Percentiles rank a stretch among this genome's conserved stretches.
phyloP scores from a whole-genome alignment of 2,113 vertebrate species.

The Osmerus eperlanus region DNA sequence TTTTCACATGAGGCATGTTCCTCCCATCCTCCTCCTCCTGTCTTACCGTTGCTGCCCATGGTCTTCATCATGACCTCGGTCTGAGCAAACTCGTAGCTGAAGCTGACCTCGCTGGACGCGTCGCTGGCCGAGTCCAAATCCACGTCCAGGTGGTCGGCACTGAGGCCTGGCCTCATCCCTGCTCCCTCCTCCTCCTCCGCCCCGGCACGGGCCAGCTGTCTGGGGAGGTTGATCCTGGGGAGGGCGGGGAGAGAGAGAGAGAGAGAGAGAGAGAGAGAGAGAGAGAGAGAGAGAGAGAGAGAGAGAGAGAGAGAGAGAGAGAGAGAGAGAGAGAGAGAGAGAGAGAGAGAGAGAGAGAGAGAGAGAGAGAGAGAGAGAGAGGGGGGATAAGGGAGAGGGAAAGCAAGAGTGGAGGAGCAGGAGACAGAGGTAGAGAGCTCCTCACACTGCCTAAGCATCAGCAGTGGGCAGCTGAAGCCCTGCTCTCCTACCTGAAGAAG shows the following conservation, averaged over 20 bases:
- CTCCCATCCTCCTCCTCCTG: neutral
- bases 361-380: neutral
- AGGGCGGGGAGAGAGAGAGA: neutral
- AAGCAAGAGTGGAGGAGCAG: neutral
- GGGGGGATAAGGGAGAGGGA: slow-evolving; percentile 47
- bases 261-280: neutral
- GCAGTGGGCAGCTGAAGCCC: neutral
- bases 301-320: neutral
- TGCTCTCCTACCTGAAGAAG: slow-evolving; percentile 84
- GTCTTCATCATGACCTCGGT: slow-evolving; percentile 96
- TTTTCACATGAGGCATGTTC: too few species aligned
- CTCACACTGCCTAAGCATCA: neutral
- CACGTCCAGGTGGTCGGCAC: slow-evolving; percentile 81
- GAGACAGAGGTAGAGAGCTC: neutral
- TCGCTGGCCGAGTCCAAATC: slow-evolving; percentile 86
- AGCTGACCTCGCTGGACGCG: slow-evolving; percentile 87
- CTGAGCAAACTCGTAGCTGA: slow-evolving; percentile 91
- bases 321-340: neutral
- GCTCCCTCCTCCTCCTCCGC: slow-evolving; percentile 76
- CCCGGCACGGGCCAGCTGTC: slow-evolving; percentile 72
- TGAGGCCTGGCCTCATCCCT: slow-evolving; percentile 69
- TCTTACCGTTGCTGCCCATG: slow-evolving; percentile 84
- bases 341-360: neutral
- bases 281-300: neutral
- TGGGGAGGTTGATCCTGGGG: slow-evolving; percentile 86